Evolutionary conservation across 2,113 vertebrate species (phyloP).

Genomic region (Stercorarius parasiticus): DNA sequence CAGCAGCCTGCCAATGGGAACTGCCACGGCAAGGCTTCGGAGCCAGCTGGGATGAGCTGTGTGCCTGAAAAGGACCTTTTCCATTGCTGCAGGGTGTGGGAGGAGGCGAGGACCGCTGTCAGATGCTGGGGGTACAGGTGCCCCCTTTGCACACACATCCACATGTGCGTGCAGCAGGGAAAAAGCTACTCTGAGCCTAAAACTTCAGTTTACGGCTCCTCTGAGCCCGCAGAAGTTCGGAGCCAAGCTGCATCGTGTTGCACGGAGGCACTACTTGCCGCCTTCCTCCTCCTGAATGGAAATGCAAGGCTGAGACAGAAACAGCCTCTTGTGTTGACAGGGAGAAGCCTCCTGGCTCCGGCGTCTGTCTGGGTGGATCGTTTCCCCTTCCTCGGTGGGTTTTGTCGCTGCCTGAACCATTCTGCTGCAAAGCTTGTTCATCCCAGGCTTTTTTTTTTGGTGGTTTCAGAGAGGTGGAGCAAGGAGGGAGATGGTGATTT

Average conservation of each 20-base stretch:
- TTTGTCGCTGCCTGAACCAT: neutral
- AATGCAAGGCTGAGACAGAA: neutral
- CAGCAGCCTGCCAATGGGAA: neutral
- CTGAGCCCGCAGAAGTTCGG: neutral
- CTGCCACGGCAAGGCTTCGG: accelerated
- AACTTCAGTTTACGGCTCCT: accelerated
- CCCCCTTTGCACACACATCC: neutral
- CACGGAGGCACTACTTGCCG: neutral
- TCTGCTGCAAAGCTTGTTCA: neutral
- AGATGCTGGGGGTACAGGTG: neutral
- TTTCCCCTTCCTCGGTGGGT: neutral
- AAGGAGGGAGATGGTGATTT: neutral
- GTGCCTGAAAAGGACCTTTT: neutral
- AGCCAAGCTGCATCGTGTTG: neutral
- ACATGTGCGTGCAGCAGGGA: accelerated
- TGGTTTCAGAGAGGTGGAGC: neutral
- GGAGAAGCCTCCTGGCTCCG: neutral
- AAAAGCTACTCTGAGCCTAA: neutral
- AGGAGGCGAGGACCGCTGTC: accelerated
- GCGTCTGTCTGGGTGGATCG: neutral
- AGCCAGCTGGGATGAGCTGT: neutral
- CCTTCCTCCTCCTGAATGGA: neutral
- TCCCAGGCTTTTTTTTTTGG: neutral
- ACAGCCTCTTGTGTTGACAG: neutral
- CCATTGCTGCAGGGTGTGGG: neutral